A percentile compares a stretch with the other conserved stretches of the same genome.
Conservation (phyloP, 2,113 vertebrate genomes). For the Mus pahari region DNA sequence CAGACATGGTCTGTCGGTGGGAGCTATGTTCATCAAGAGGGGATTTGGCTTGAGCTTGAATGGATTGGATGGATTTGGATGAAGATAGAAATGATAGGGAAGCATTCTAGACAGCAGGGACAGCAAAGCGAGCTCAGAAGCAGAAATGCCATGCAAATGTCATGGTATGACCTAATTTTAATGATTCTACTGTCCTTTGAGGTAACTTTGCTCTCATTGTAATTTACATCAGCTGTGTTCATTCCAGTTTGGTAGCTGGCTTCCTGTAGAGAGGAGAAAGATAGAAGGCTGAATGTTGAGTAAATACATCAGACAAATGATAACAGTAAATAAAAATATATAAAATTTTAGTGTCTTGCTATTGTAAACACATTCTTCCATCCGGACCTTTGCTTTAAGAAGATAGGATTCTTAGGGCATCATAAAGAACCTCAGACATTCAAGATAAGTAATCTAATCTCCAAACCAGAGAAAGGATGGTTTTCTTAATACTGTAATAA, state of each 20-base stretch:
- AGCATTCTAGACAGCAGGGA: slow-evolving; percentile 57
- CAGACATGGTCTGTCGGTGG: not conserved
- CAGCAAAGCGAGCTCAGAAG: slow-evolving; percentile 62
- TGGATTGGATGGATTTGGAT: slow-evolving; percentile 73
- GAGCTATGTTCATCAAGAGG: slow-evolving; percentile 63
- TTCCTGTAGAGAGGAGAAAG: slow-evolving; percentile 45
- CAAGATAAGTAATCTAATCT: slow-evolving; percentile 80
- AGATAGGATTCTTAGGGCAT: slow-evolving; percentile 77
- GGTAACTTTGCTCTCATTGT: slow-evolving; percentile 71
- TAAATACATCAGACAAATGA: slow-evolving; percentile 70
- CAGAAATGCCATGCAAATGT: slow-evolving; percentile 82
- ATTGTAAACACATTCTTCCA: slow-evolving; percentile 38
- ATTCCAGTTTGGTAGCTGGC: slow-evolving; percentile 45
- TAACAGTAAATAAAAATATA: slow-evolving; percentile 36
- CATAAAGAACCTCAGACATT: slow-evolving; percentile 73
- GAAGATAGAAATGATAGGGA: slow-evolving; percentile 22
- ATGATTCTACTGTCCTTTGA: slow-evolving; percentile 55
- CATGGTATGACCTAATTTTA: slow-evolving; percentile 74
- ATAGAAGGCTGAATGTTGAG: slow-evolving; percentile 26
- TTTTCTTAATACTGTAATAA: slow-evolving; percentile 73
- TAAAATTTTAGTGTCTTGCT: slow-evolving; percentile 33
- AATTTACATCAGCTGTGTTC: slow-evolving; percentile 73
- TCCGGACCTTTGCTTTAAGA: slow-evolving; percentile 74
- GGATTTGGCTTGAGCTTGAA: slow-evolving; percentile 75
- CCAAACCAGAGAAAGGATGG: slow-evolving; percentile 75